These are phyloP conservation scores for Leptinotarsa peninsularis DNA, from an alignment of 2,888 invertebrate genomes.

Conservation along the genomic window DNA sequence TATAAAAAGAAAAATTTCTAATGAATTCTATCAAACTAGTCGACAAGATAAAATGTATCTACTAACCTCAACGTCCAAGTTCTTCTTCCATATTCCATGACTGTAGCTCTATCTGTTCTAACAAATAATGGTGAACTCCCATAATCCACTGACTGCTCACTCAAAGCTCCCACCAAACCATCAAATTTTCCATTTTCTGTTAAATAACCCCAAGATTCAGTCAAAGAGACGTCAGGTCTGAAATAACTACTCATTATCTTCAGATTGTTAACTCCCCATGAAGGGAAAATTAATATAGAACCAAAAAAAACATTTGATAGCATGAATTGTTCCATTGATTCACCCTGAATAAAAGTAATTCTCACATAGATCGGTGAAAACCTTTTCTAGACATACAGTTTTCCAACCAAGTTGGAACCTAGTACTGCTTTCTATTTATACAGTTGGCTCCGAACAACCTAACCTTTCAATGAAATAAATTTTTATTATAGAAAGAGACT, in stretches of 20 bases:
- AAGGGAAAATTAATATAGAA: neutral
- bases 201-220: constrained; percentile 59
- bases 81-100: constrained; percentile 57
- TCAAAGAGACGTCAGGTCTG: constrained; percentile 48
- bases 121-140: constrained; percentile 58
- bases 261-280: neutral
- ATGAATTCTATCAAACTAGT: neutral
- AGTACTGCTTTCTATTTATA: no score
- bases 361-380: no score
- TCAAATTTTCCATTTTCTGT: constrained; percentile 57
- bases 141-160: constrained; percentile 54
- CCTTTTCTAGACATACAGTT: no score
- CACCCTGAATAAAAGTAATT: no score
- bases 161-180: constrained; percentile 58
- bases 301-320: no score
- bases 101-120: constrained; percentile 53
- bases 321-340: no score
- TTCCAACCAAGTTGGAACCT: no score
- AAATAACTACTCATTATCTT: constrained; percentile 24
- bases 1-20: no score
- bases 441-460: no score
- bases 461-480: no score
- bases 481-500: no score
- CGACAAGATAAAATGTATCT: neutral
- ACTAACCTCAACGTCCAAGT: constrained; percentile 58